These are phyloP conservation scores for Hippotragus niger DNA, from an alignment of 2,113 vertebrate genomes.

Conservation along the genomic window DNA sequence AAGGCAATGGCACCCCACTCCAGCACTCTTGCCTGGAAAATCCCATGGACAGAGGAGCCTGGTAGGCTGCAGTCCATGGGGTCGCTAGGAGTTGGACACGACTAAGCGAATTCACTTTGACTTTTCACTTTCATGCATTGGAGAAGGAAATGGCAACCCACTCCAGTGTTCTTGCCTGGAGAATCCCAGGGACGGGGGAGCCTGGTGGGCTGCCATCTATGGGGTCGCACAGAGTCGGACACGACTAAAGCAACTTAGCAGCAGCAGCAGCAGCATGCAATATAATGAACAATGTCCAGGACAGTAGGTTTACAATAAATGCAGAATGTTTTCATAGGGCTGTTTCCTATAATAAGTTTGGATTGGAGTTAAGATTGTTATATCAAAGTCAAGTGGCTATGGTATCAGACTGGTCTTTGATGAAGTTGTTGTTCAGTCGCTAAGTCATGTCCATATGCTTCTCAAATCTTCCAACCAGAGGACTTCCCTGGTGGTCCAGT, in stretches of 20 bases:
- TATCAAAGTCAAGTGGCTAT: background rate
- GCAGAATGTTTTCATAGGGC: background rate
- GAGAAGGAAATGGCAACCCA: too few species aligned
- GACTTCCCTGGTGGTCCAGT: background rate
- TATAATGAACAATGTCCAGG: background rate
- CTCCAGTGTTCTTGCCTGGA: too few species aligned
- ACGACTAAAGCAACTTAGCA: too few species aligned
- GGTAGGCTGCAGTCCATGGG: too few species aligned
- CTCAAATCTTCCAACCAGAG: background rate
- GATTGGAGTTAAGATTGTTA: background rate
- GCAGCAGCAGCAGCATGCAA: background rate
- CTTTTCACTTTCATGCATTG: too few species aligned
- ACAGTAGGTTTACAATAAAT: background rate
- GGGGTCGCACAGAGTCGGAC: too few species aligned
- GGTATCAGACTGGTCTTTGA: background rate
- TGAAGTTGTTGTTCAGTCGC: background rate
- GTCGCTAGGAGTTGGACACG: accelerated
- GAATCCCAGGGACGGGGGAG: too few species aligned
- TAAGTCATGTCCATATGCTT: background rate
- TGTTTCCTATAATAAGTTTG: background rate
- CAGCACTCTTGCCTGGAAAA: too few species aligned
- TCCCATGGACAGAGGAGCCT: too few species aligned
- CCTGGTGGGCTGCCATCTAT: too few species aligned
- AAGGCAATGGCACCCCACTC: too few species aligned
- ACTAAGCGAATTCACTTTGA: too few species aligned